A percentile compares a stretch with the other conserved stretches of the same genome.
Evolutionary conservation across 2,888 invertebrate genomes (phyloP).

Genomic region (Laothoe populi): DNA sequence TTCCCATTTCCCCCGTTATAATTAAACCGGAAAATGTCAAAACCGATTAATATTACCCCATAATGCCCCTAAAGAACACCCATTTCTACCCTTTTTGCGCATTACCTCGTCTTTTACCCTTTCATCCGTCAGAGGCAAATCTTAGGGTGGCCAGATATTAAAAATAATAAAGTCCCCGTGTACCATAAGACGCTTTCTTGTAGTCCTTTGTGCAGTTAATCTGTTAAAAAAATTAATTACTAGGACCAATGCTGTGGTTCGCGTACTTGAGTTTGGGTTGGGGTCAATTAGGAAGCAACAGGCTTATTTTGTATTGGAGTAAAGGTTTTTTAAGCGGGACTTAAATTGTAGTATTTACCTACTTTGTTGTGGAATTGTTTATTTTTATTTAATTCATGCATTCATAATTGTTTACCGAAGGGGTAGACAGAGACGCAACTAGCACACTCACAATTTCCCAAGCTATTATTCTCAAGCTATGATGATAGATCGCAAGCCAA

Average conservation of each 20-base stretch:
- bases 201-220: constrained; percentile 76
- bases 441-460: too few relatives aligned
- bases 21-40: constrained; percentile 37
- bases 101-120: constrained; percentile 66
- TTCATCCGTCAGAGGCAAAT: constrained; percentile 67
- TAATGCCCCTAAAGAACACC: constrained; percentile 63
- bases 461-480: too few relatives aligned
- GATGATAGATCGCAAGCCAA: too few relatives aligned
- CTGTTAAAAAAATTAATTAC: constrained; percentile 84
- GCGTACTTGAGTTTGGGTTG: neutral
- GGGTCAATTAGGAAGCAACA: neutral
- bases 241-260: constrained; percentile 35
- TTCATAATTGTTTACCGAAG: too few relatives aligned
- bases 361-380: too few relatives aligned
- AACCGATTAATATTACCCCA: constrained; percentile 71
- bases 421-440: too few relatives aligned
- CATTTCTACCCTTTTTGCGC: constrained; percentile 57
- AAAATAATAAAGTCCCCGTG: constrained; percentile 72
- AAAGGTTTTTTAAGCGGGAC: neutral
- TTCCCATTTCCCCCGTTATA: constrained; percentile 17
- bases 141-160: constrained; percentile 71
- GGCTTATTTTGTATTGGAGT: neutral
- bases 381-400: too few relatives aligned
- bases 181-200: constrained; percentile 58
- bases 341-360: too few relatives aligned